phyloP scores from a whole-genome alignment of 2,888 invertebrate species.

The Allygus modestus region DNA sequence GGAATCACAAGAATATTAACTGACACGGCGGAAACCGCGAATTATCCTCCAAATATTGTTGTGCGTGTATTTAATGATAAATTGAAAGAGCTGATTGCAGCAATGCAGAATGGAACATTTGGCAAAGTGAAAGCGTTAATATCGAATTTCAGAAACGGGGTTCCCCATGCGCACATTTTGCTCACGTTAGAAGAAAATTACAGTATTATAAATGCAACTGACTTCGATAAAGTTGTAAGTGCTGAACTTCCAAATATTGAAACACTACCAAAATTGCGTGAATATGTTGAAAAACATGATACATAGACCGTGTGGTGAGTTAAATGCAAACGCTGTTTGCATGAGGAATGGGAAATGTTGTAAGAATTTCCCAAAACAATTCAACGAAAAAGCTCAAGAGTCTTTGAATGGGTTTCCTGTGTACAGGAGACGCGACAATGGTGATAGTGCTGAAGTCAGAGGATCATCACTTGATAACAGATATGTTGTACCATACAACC shows the following conservation, averaged over 20 bases:
- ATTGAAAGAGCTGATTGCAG: conserved; percentile 23
- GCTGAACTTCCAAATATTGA: conserved; percentile 11
- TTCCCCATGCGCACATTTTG: conserved; percentile 33
- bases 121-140: conserved; percentile 40
- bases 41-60: conserved; percentile 26
- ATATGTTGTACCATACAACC: conserved; percentile 1
- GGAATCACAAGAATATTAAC: background rate
- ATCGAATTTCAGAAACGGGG: conserved; percentile 19
- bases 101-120: conserved; percentile 1
- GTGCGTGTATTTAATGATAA: conserved; percentile 27
- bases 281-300: conserved; percentile 46
- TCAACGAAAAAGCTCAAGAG: conserved; percentile 18
- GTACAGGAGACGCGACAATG: conserved; percentile 17
- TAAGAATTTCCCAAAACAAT: conserved; percentile 28
- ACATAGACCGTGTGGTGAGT: conserved; percentile 8
- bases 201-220: background rate
- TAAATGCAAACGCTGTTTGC: conserved; percentile 44
- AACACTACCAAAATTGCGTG: conserved; percentile 36
- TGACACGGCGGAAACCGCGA: background rate
- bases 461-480: conserved; percentile 25
- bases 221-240: conserved; percentile 25
- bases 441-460: background rate
- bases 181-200: background rate
- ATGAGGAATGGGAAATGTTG: conserved; percentile 26
- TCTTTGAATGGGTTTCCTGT: conserved; percentile 17